Conservation (phyloP, 2,113 vertebrate genomes). For the Syrrhaptes paradoxus region DNA sequence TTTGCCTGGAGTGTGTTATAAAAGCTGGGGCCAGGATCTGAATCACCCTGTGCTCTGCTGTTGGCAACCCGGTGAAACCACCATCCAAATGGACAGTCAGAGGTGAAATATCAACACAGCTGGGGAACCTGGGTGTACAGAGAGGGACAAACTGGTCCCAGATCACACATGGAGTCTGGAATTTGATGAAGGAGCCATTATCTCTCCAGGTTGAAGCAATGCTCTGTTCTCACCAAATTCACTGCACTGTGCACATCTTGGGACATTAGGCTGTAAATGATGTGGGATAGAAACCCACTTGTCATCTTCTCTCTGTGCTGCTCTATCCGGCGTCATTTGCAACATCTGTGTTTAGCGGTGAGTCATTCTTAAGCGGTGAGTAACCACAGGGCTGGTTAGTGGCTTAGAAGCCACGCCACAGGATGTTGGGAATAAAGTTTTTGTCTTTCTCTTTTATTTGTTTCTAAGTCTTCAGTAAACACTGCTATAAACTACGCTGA, state of each 20-base stretch:
- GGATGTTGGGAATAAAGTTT: neutral
- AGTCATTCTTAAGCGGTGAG: neutral
- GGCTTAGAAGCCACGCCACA: neutral
- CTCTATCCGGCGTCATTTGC: rapidly evolving
- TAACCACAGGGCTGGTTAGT: neutral
- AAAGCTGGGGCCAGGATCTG: neutral
- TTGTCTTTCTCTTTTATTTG: neutral
- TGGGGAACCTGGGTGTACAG: neutral
- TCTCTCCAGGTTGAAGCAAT: neutral
- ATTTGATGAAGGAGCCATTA: neutral
- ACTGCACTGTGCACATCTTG: neutral
- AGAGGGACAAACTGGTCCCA: neutral
- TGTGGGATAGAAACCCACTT: neutral
- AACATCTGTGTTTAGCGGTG: neutral
- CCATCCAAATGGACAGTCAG: neutral
- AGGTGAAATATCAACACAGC: neutral
- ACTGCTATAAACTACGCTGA: constrained; percentile 54
- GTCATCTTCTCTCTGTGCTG: neutral
- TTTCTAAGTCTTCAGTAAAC: constrained; percentile 31
- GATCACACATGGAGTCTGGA: neutral
- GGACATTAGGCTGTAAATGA: too few relatives aligned
- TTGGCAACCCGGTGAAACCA: rapidly evolving
- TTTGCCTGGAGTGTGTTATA: neutral
- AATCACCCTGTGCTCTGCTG: neutral
- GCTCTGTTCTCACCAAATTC: neutral